phyloP scores from a whole-genome alignment of 1,140 invertebrate species.

The Trinorchestia longiramus region DNA sequence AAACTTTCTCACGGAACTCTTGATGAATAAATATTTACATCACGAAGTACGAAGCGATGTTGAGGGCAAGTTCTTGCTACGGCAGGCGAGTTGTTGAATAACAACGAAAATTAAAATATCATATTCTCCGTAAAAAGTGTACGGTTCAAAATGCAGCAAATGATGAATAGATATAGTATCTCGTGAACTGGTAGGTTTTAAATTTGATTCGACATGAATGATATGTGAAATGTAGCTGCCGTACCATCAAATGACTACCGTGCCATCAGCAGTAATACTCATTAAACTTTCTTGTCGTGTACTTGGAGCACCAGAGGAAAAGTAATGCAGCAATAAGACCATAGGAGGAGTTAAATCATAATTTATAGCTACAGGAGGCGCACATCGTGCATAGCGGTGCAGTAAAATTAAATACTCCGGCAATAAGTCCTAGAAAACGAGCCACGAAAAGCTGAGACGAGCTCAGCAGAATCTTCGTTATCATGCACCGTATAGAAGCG shows the following conservation, averaged over 20 bases:
- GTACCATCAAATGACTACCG: too few relatives aligned
- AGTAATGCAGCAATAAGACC: not conserved
- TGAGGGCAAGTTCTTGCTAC: not conserved
- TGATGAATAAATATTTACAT: not conserved
- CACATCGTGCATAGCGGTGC: not conserved
- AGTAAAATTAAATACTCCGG: not conserved
- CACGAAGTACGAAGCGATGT: not conserved
- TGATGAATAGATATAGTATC: too few relatives aligned
- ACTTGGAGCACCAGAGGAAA: too few relatives aligned
- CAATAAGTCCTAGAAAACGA: not conserved
- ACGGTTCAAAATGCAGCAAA: too few relatives aligned
- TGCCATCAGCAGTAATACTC: too few relatives aligned
- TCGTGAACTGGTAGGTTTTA: too few relatives aligned
- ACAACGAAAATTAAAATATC: too few relatives aligned
- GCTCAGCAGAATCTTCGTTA: not conserved
- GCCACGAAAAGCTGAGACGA: not conserved
- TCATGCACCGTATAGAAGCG: not conserved
- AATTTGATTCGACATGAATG: too few relatives aligned
- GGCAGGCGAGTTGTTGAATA: not conserved
- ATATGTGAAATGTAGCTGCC: too few relatives aligned
- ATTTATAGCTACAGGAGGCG: not conserved
- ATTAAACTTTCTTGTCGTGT: too few relatives aligned
- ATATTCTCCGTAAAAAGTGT: too few relatives aligned
- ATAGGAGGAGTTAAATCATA: not conserved
- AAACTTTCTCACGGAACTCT: not conserved